Base-by-base conservation (phyloP, 2,888 invertebrate species). In the Acronicta psi region DNA sequence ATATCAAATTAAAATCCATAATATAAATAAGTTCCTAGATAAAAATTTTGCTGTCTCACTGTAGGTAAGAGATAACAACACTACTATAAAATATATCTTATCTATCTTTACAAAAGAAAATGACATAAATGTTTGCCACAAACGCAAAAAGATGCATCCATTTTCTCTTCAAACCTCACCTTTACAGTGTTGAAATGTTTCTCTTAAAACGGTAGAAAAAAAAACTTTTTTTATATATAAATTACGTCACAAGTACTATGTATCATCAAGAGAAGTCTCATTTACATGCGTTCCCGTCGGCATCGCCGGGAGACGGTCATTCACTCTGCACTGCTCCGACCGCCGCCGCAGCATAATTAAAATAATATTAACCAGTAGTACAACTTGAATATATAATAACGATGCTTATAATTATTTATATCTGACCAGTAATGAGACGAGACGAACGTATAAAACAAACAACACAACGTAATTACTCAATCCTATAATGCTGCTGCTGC, bases 271-370 rank as follows among this genome's bases (percentile, higher is more conserved):
- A 64, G 72, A 67, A 69, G 51, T 63, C 70, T 81, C 78, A 77
- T 81, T 77, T 77, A 73, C 80, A 80, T 81, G 70, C 66, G 72
- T 73, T 75, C 57, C 56, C 75, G 70, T 62, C 65, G 29, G 29
- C 70, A 69, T 71, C 68, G 69, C 58, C 72, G 68, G 70, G 66
- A 67, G 62, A 75, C 74, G 83, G 84, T 84, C 83, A 77, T 81
- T 83, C 80, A 77, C 84, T 79, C 60, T 60, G 65, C 65, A 63
- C 55, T 60, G 60, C 51, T 59, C 63, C 40, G 60, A 62, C 65
- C 66, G 57, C 47, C 66, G 57, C 65, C 66, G 68, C 60, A 59
- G 43, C 43, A 53, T 52, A 62, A 67, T 63, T 53, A 64, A 61
- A 75, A 65, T 63, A 68, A 67, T 62, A 77, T 72, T 59, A 61